Base-by-base conservation (phyloP, 2,797 vertebrate genomes). In the Otolemur crassicaudatus region DNA sequence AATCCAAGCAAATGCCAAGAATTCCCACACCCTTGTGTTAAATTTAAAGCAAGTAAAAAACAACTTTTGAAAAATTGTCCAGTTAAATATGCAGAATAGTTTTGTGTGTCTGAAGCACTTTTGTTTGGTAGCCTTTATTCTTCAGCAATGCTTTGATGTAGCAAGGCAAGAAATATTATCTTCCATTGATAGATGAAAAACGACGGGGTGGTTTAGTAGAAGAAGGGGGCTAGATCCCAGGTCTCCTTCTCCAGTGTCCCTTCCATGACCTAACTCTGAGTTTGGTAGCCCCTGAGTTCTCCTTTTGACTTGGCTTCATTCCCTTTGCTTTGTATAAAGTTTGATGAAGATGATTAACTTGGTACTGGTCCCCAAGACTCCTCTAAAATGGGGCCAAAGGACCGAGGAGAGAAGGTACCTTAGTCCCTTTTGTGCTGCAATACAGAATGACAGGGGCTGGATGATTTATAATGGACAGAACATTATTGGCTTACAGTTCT, bases 1-100 rank as follows among this genome's bases (percentile, higher is more conserved):
- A 29, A 27, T 83, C 70, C 86, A 9, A 72, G 80, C 31, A 37
- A 86, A 95, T 81, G 31, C 56, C 77, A 90, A 85, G 40, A 88
- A 56, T 4, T 53, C 23, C 23, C 16, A 58, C 0, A 67, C 25
- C 16, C 22, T 94, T 87, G 73, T 79, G 17, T 73, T 87, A 90
- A 69, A 95, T 77, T 58, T 90, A 94, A 93, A 87, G 10, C 11
- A 88, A 95, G 58, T 83, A 37, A 92, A 95, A 88, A 87, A 60
- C 60, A 90, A 75, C 46, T 46, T 93, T 81, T 60, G 34, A 87
- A 94, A 96, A 95, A 63, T 73, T 91, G 27, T 43, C 56, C 70
- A 87, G 73, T 83, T 77, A 96, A 94, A 67, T 87, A 92, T 53
- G 69, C 37, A 82, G 69, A 92, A 60, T 86, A 69, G 61, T 87